phyloP scores from a whole-genome alignment of 53 echinoderm and acorn worm species.

The Antedon mediterranea region DNA sequence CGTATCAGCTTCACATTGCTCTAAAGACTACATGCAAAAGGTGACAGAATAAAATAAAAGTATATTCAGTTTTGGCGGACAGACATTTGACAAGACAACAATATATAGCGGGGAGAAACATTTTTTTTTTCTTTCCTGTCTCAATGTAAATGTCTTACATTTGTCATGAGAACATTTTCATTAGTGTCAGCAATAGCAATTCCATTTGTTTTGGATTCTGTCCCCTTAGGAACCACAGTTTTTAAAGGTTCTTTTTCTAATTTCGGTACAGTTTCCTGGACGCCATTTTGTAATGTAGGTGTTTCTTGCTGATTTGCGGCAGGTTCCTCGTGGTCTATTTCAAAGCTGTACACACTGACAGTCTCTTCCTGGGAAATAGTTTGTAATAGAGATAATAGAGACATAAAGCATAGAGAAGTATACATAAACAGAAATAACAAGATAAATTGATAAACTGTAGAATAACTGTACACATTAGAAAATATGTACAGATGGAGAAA shows the following conservation, averaged over 20 bases:
- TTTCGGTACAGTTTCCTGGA: too few species aligned
- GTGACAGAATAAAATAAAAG: background rate
- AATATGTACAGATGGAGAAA: too few species aligned
- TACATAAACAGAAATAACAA: too few species aligned
- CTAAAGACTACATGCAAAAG: background rate
- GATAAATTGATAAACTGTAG: too few species aligned
- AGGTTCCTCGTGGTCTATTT: slow-evolving; percentile 37
- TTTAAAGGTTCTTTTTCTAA: too few species aligned
- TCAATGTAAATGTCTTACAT: background rate
- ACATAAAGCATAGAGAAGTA: slow-evolving; percentile 14
- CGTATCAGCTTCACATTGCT: background rate
- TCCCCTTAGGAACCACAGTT: background rate
- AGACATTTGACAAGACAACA: background rate
- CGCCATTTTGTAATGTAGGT: background rate
- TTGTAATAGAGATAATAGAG: background rate
- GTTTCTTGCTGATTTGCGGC: background rate
- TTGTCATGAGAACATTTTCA: background rate
- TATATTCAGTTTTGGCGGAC: background rate
- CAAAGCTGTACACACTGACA: slow-evolving; percentile 89
- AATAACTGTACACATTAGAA: too few species aligned
- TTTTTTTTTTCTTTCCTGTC: background rate
- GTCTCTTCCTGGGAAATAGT: slow-evolving; percentile 47
- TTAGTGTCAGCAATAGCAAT: background rate
- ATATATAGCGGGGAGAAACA: background rate
- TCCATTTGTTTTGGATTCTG: background rate